phyloP scores from a whole-genome alignment of 2,888 invertebrate species.

The Periphyllus acericola region DNA sequence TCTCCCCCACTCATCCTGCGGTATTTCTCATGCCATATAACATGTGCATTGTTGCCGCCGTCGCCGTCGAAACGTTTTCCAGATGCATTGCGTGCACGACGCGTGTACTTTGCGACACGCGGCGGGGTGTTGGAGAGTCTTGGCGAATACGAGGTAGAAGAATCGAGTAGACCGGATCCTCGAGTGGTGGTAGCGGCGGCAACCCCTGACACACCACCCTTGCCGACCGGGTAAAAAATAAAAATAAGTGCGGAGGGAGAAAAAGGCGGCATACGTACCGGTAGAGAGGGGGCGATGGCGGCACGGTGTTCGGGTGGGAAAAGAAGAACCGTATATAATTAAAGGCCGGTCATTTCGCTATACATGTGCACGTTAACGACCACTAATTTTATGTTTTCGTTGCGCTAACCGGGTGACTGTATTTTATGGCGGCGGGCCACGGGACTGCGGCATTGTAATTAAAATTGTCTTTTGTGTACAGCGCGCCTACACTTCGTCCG shows the following conservation, averaged over 20 bases:
- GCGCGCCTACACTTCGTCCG: background rate
- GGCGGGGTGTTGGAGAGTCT: background rate
- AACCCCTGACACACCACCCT: background rate
- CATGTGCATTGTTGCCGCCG: background rate
- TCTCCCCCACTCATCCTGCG: too few species aligned
- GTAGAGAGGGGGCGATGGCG: background rate
- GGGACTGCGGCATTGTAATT: conserved; percentile 53
- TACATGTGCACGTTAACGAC: conserved; percentile 35
- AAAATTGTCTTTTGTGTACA: conserved; percentile 52
- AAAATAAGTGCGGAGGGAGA: background rate
- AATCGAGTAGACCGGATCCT: conserved; percentile 19
- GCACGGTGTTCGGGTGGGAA: background rate
- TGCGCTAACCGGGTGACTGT: conserved; percentile 43
- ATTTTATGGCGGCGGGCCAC: conserved; percentile 20
- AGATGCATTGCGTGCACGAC: too few species aligned
- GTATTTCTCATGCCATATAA: too few species aligned
- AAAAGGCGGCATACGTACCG: background rate
- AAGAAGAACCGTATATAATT: conserved; percentile 47
- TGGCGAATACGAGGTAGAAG: background rate
- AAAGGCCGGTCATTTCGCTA: conserved; percentile 42
- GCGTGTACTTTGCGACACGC: background rate
- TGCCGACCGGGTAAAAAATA: background rate
- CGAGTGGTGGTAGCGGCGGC: background rate
- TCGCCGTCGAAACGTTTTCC: background rate
- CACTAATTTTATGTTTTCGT: conserved; percentile 61